phyloP scores from a whole-genome alignment of 1,140 invertebrate genomes.

The Drosophila hydei region DNA sequence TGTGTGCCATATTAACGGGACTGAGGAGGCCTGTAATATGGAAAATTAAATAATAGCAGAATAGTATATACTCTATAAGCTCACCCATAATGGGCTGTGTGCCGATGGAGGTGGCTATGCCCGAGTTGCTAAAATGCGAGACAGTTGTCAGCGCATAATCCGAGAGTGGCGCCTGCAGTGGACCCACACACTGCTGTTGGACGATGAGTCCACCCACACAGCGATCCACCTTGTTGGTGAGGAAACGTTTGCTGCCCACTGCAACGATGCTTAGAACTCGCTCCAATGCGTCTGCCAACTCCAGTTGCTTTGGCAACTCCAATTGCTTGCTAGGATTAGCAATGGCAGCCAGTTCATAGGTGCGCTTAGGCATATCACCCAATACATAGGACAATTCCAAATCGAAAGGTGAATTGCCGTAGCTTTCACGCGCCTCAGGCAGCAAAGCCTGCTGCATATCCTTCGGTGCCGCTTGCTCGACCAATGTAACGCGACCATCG shows the following conservation, averaged over 20 bases:
- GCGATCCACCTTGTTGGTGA: conserved; percentile 97
- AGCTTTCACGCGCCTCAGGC: not conserved
- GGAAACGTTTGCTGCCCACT: conserved; percentile 97
- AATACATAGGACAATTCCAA: conserved; percentile 95
- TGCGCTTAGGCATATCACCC: conserved; percentile 86
- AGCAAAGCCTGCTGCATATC: conserved; percentile 80
- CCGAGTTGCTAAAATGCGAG: conserved; percentile 89
- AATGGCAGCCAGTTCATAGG: conserved; percentile 41
- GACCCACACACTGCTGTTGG: conserved; percentile 99
- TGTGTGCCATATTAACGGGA: conserved; percentile 92
- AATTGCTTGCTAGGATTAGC: conserved; percentile 73
- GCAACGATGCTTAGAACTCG: conserved; percentile 94
- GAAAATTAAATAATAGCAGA: not conserved
- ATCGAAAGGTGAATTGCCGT: conserved; percentile 87
- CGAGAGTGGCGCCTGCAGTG: conserved; percentile 96
- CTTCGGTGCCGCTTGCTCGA: conserved; percentile 86
- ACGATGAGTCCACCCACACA: conserved; percentile 98
- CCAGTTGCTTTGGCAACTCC: conserved; percentile 48
- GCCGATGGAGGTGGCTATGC: conserved; percentile 96
- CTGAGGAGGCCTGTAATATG: conserved; percentile 86
- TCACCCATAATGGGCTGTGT: conserved; percentile 96
- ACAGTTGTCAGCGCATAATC: conserved; percentile 97
- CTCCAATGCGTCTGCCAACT: conserved; percentile 88
- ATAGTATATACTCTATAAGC: not conserved
- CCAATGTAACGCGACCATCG: conserved; percentile 91